Conservation (phyloP, 1,140 invertebrate genomes). For the Piezodorus guildinii region DNA sequence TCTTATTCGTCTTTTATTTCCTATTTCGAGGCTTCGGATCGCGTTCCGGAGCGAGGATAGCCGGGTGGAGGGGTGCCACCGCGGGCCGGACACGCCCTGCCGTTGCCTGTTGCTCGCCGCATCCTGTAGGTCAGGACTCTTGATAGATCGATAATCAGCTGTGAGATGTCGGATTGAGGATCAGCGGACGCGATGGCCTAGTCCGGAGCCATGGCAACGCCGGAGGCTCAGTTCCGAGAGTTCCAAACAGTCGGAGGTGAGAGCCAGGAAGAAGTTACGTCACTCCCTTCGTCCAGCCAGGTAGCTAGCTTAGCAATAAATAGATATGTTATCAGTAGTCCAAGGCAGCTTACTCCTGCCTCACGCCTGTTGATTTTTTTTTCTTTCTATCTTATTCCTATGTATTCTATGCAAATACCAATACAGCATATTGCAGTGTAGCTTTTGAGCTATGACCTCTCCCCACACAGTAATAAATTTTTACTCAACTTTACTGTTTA, state of each 20-base stretch:
- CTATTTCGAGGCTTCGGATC: not conserved
- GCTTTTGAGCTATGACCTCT: not conserved
- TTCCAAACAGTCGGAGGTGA: not conserved
- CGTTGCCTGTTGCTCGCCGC: constrained; percentile 6
- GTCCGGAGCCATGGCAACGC: constrained; percentile 4
- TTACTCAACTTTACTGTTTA: too few relatives aligned
- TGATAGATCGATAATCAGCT: constrained; percentile 4
- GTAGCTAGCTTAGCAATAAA: not conserved
- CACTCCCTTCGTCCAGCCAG: not conserved
- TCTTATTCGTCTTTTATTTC: too few relatives aligned
- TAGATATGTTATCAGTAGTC: not conserved
- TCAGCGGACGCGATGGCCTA: constrained; percentile 4
- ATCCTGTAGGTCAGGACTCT: not conserved
- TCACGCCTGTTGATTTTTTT: too few relatives aligned
- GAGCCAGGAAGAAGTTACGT: not conserved
- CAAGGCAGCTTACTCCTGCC: too few relatives aligned
- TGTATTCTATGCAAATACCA: not conserved
- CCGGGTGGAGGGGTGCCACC: not conserved
- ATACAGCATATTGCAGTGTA: not conserved
- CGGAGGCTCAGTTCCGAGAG: constrained; percentile 4
- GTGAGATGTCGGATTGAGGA: constrained; percentile 5
- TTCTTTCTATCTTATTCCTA: too few relatives aligned
- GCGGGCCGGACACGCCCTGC: not conserved
- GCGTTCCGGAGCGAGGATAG: not conserved
- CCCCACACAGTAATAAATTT: too few relatives aligned